phyloP scores from a whole-genome alignment of 2,888 invertebrate species.

The Agrochola lota region DNA sequence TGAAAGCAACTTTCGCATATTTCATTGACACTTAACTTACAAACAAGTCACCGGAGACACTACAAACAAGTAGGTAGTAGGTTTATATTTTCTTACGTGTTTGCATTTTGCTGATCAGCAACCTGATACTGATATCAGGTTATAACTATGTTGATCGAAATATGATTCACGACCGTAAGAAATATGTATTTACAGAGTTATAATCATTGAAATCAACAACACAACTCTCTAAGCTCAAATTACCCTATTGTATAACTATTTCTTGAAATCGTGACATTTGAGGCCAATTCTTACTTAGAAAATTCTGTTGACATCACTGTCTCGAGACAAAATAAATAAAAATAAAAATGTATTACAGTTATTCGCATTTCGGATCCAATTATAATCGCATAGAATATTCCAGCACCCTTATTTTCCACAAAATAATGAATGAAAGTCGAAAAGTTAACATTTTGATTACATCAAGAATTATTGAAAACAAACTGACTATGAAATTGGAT shows the following conservation, averaged over 20 bases:
- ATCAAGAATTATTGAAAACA: constrained; percentile 38
- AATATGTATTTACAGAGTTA: not conserved
- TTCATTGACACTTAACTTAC: not conserved
- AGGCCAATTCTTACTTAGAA: not conserved
- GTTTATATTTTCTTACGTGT: not conserved
- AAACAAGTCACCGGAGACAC: no score
- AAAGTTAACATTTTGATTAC: constrained; percentile 3
- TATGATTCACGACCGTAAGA: not conserved
- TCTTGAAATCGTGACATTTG: not conserved
- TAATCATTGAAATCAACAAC: no score
- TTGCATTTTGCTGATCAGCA: not conserved
- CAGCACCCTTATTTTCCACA: not conserved
- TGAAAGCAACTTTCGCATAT: not conserved
- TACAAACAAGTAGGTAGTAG: no score
- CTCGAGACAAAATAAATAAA: not conserved
- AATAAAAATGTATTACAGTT: constrained; percentile 38
- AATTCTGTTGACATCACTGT: not conserved
- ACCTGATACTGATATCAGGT: not conserved
- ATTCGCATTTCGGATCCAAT: constrained; percentile 43
- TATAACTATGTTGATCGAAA: not conserved
- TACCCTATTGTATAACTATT: not conserved
- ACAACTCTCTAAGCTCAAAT: not conserved
- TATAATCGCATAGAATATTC: constrained; percentile 4
- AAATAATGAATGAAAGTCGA: not conserved
- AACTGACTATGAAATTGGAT: constrained; percentile 64